phyloP scores from a whole-genome alignment of 2,113 vertebrate genomes.

The Ardeotis arabs region DNA sequence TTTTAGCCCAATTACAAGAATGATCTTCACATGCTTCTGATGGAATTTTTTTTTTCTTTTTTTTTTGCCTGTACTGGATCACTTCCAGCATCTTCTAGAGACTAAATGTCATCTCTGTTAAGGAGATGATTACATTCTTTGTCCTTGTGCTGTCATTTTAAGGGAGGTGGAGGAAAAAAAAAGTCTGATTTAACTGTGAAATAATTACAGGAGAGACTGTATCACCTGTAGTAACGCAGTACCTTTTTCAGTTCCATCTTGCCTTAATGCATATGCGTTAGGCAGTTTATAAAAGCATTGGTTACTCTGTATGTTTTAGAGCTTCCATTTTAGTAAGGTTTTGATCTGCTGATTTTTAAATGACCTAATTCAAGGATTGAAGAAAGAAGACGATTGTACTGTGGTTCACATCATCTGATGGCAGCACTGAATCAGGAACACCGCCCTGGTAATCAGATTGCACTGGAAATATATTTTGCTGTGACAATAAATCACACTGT shows the following conservation, averaged over 20 bases:
- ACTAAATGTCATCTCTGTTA: slow-evolving; percentile 33
- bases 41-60: background rate
- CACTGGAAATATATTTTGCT: slow-evolving; percentile 38
- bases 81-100: slow-evolving; percentile 35
- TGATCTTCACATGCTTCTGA: slow-evolving; percentile 17
- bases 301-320: background rate
- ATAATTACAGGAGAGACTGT: background rate
- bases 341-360: slow-evolving; percentile 17
- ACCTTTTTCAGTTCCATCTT: slow-evolving; percentile 33
- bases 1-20: slow-evolving; percentile 34
- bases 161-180: background rate
- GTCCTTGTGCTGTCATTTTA: slow-evolving; percentile 28
- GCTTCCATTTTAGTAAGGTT: slow-evolving; percentile 31
- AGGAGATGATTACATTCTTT: slow-evolving; percentile 33
- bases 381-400: background rate
- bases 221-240: background rate
- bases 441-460: slow-evolving; percentile 34
- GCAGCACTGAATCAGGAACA: background rate
- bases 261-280: background rate
- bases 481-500: slow-evolving; percentile 39
- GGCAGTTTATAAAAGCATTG: background rate
- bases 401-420: background rate
- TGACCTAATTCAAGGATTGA: background rate
- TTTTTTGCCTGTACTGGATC: slow-evolving; percentile 8
- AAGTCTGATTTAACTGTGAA: slow-evolving; percentile 18